These are phyloP conservation scores for Sciaenops ocellatus DNA, from an alignment of 2,797 vertebrate species.

Conservation along the genomic window DNA sequence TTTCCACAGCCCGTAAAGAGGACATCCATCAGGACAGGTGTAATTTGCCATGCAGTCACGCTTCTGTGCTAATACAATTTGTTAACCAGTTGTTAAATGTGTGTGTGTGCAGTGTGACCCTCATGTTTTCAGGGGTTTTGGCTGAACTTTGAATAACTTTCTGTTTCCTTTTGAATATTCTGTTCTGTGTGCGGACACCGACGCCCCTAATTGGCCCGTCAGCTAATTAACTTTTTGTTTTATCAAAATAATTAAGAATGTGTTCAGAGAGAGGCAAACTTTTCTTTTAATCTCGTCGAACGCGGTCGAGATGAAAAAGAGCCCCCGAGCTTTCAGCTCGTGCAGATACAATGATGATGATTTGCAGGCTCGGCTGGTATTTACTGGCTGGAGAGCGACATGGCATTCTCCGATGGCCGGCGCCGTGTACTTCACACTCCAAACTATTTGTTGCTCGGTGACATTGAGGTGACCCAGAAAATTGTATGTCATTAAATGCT, in stretches of 20 bases:
- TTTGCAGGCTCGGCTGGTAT: constrained; percentile 52
- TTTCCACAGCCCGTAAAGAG: constrained; percentile 60
- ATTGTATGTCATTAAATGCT: constrained; percentile 72
- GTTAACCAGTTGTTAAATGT: constrained; percentile 73
- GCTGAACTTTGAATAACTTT: constrained; percentile 37
- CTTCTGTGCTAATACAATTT: constrained; percentile 73
- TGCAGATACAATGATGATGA: constrained; percentile 40
- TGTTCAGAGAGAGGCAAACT: constrained; percentile 51
- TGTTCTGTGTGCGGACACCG: constrained; percentile 7
- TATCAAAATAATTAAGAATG: constrained; percentile 58
- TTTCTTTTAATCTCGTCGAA: constrained; percentile 55
- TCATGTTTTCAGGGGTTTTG: constrained; percentile 28
- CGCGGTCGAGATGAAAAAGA: constrained; percentile 53
- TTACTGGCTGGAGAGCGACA: constrained; percentile 42
- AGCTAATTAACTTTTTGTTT: constrained; percentile 60
- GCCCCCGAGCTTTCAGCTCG: constrained; percentile 41
- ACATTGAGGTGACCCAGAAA: constrained; percentile 77
- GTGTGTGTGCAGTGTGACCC: constrained; percentile 26
- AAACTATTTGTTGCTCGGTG: constrained; percentile 62
- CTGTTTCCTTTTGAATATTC: constrained; percentile 4
- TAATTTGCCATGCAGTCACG: constrained; percentile 72
- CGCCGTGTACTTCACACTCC: constrained; percentile 39
- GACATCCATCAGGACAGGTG: constrained; percentile 71
- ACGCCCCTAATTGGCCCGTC: constrained; percentile 29
- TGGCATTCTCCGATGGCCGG: constrained; percentile 11